Evolutionary conservation across 2,888 invertebrate species (phyloP).

Genomic region (Eugnorisma glareosa): DNA sequence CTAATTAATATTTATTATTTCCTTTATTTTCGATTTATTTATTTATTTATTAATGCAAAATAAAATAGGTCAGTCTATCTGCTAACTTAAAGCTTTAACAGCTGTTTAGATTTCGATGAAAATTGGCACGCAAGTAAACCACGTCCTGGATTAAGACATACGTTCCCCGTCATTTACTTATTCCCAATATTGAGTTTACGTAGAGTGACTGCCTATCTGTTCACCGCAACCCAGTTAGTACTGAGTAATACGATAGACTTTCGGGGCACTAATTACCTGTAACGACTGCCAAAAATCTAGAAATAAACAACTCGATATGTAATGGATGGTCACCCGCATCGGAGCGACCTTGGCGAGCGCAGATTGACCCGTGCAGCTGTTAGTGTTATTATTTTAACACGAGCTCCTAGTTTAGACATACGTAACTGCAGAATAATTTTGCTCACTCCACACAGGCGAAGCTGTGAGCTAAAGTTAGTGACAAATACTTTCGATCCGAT

Average conservation of each 20-base stretch:
- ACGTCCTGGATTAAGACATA: background rate
- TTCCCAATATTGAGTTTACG: background rate
- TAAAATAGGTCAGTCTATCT: background rate
- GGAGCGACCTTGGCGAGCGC: background rate
- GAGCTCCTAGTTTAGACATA: background rate
- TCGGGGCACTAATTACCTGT: background rate
- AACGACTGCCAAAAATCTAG: background rate
- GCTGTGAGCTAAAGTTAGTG: background rate
- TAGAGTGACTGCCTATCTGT: background rate
- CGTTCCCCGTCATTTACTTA: background rate
- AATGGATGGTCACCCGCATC: background rate
- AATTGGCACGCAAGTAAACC: background rate
- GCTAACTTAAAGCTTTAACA: background rate
- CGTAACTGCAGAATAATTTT: background rate
- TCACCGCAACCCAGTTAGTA: too few relatives aligned
- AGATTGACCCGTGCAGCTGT: background rate
- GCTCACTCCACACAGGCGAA: too few relatives aligned
- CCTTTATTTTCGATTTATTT: too few relatives aligned
- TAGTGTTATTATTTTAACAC: background rate
- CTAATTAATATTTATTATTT: too few relatives aligned
- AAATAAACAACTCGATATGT: background rate
- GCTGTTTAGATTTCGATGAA: background rate
- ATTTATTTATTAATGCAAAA: background rate
- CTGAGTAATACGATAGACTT: background rate
- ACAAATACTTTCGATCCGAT: background rate